phyloP scores from a whole-genome alignment of 2,113 vertebrate species.

The Lepisosteus oculatus region DNA sequence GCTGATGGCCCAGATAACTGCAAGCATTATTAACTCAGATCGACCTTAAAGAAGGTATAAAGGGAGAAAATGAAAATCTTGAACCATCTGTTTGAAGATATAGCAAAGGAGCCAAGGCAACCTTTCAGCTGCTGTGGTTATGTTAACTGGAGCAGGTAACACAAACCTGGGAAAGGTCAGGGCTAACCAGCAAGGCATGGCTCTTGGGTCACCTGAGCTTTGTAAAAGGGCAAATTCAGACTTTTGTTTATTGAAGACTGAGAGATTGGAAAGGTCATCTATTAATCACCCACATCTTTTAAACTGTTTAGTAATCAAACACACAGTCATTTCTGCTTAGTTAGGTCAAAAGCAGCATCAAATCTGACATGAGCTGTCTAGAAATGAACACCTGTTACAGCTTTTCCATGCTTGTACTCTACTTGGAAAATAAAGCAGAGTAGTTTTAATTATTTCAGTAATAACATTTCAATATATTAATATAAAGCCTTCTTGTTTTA shows the following conservation, averaged over 20 bases:
- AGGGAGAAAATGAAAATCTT: neutral
- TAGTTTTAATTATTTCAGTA: too few relatives aligned
- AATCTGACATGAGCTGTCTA: slow-evolving; percentile 14
- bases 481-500: too few relatives aligned
- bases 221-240: slow-evolving; percentile 42
- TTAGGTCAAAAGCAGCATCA: slow-evolving; percentile 36
- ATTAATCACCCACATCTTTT: slow-evolving; percentile 40
- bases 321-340: slow-evolving; percentile 22
- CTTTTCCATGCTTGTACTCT: too few relatives aligned
- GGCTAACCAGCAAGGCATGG: neutral
- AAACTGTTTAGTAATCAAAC: slow-evolving; percentile 36
- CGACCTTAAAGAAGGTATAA: neutral
- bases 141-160: neutral
- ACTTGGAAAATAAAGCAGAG: too few relatives aligned
- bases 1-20: too few relatives aligned
- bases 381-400: too few relatives aligned
- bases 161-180: neutral
- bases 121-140: too few relatives aligned
- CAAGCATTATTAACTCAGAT: neutral
- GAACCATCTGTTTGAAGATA: neutral
- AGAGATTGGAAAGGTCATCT: slow-evolving; percentile 39
- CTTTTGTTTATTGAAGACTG: slow-evolving; percentile 32
- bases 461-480: too few relatives aligned
- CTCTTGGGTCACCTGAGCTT: slow-evolving; percentile 27
- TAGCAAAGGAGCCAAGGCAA: neutral